These are phyloP conservation scores for Suillia variegata DNA, from an alignment of 2,888 invertebrate genomes.

Conservation along the genomic window DNA sequence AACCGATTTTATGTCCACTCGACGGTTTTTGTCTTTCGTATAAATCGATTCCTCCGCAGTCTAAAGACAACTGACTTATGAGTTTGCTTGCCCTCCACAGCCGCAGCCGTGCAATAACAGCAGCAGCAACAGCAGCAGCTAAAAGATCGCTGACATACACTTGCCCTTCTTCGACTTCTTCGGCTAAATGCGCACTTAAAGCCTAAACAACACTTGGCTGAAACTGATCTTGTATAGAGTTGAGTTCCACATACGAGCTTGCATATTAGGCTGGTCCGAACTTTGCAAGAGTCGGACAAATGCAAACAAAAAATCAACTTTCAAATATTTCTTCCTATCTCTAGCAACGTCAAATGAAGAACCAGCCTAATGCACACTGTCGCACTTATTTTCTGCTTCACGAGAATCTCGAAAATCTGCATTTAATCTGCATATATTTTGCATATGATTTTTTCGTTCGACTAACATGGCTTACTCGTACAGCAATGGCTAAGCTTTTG, in stretches of 20 bases:
- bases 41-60: neutral
- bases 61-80: constrained; percentile 8
- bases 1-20: neutral
- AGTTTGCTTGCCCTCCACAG: neutral
- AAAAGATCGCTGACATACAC: neutral
- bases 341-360: no score
- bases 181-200: no score
- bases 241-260: no score
- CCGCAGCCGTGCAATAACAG: neutral
- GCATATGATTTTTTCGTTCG: constrained; percentile 14
- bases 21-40: neutral
- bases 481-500: neutral
- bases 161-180: constrained; percentile 7
- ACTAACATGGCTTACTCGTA: neutral
- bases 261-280: no score
- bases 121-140: constrained; percentile 3
- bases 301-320: no score
- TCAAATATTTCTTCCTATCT: no score
- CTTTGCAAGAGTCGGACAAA: no score
- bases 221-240: no score
- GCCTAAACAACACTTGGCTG: constrained; percentile 1
- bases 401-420: constrained; percentile 7
- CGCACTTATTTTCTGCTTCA: neutral
- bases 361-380: neutral
- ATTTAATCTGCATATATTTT: constrained; percentile 20